Conservation (phyloP, 2,797 vertebrate genomes). For the Vespertilio murinus region DNA sequence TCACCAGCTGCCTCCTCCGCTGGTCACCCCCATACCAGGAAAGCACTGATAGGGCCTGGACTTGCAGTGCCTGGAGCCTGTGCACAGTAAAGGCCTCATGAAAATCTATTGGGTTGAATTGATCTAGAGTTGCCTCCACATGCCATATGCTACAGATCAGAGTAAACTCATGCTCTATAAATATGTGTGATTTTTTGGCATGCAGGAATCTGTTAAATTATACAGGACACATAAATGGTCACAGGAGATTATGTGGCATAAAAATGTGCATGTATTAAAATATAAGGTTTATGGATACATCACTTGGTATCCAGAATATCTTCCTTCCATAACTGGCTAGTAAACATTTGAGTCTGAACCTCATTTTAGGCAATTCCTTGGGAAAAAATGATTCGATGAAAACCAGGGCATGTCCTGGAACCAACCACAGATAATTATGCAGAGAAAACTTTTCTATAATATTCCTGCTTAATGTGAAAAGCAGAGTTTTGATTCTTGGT, state of each 20-base stretch:
- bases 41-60: not conserved
- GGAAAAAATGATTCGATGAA: constrained; percentile 67
- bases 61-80: not conserved
- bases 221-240: not conserved
- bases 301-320: constrained; percentile 36
- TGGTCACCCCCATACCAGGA: not conserved
- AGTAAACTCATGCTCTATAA: not conserved
- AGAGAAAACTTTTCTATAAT: constrained; percentile 32
- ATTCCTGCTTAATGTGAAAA: constrained; percentile 7
- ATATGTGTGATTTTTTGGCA: not conserved
- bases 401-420: constrained; percentile 44
- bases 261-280: constrained; percentile 6
- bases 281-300: not conserved
- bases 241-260: constrained; percentile 15
- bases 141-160: not conserved
- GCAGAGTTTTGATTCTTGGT: not conserved
- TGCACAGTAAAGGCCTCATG: not conserved
- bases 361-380: constrained; percentile 56
- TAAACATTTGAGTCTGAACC: constrained; percentile 59
- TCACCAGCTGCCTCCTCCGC: not conserved
- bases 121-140: not conserved
- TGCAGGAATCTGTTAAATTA: not conserved
- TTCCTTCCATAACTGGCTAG: constrained; percentile 46
- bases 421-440: not conserved
- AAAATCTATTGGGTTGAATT: not conserved